Evolutionary conservation across 2,113 vertebrate genomes (phyloP).

Genomic region (Larimichthys crocea): DNA sequence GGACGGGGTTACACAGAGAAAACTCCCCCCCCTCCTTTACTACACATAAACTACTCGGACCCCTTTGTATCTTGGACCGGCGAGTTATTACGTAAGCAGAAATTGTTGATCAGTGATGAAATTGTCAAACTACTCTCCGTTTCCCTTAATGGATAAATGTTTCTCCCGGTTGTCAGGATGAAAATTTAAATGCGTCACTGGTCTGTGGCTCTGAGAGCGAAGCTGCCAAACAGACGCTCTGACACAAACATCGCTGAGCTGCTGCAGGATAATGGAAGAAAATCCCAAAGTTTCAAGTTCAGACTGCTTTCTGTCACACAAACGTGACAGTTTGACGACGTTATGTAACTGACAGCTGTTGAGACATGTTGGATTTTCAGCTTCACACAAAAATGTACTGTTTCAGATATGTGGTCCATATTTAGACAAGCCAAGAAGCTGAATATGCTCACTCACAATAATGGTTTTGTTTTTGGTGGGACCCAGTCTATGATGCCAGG

Average conservation of each 20-base stretch:
- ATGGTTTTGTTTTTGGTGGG: too few species aligned
- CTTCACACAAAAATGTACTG: background rate
- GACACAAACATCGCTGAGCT: background rate
- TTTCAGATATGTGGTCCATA: too few species aligned
- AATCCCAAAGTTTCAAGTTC: background rate
- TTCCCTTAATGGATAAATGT: slow-evolving; percentile 36
- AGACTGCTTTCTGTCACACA: slow-evolving; percentile 4
- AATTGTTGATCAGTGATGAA: slow-evolving; percentile 44
- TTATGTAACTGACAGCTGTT: slow-evolving; percentile 28
- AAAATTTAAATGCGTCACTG: slow-evolving; percentile 38
- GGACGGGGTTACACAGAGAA: background rate
- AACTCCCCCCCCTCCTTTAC: background rate
- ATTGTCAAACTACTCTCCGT: background rate
- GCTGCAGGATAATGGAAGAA: background rate
- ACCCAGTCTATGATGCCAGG: too few species aligned
- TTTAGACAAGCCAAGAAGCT: too few species aligned
- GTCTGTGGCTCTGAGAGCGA: slow-evolving; percentile 1
- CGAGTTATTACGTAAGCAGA: slow-evolving; percentile 18
- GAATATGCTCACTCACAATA: too few species aligned
- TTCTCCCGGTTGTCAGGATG: slow-evolving; percentile 50
- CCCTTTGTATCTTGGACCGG: background rate
- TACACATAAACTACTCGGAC: background rate
- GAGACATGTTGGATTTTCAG: background rate
- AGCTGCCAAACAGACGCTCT: slow-evolving; percentile 37
- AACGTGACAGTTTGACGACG: slow-evolving; percentile 13